These are phyloP conservation scores for Pocota personata DNA, from an alignment of 2,888 invertebrate species.

Conservation along the genomic window DNA sequence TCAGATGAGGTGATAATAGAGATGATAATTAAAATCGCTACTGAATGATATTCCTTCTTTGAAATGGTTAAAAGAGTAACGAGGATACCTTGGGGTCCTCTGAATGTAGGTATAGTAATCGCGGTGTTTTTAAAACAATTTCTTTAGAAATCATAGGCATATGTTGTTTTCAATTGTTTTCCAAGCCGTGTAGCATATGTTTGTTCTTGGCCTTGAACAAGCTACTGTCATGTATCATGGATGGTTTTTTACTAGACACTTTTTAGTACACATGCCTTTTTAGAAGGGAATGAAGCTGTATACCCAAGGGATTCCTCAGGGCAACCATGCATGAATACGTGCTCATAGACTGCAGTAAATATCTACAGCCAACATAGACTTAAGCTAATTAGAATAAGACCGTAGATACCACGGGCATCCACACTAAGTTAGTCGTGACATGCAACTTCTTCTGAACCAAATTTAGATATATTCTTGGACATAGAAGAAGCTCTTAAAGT, in stretches of 20 bases:
- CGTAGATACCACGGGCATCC: too few relatives aligned
- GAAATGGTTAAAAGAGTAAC: background rate
- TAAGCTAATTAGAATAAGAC: too few relatives aligned
- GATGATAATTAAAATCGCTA: constrained; percentile 46
- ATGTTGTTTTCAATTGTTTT: background rate
- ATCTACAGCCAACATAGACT: too few relatives aligned
- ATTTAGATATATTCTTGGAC: too few relatives aligned
- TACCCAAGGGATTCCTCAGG: too few relatives aligned
- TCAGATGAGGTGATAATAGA: constrained; percentile 32
- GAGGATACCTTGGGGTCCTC: background rate
- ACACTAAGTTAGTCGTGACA: too few relatives aligned
- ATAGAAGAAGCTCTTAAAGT: too few relatives aligned
- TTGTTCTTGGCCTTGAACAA: background rate
- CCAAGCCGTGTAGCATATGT: background rate
- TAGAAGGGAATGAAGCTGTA: too few relatives aligned
- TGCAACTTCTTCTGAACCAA: too few relatives aligned
- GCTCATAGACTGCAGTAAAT: too few relatives aligned
- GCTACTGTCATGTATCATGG: background rate
- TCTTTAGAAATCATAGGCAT: background rate
- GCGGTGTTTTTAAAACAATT: background rate
- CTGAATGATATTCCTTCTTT: background rate
- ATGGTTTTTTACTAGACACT: background rate
- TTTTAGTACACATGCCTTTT: too few relatives aligned
- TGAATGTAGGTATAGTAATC: background rate
- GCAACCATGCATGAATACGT: too few relatives aligned